Evolutionary conservation across 2,888 invertebrate genomes (phyloP), one percentile per base, ranked within the genome.

Genomic region (Unio pictorum): DNA sequence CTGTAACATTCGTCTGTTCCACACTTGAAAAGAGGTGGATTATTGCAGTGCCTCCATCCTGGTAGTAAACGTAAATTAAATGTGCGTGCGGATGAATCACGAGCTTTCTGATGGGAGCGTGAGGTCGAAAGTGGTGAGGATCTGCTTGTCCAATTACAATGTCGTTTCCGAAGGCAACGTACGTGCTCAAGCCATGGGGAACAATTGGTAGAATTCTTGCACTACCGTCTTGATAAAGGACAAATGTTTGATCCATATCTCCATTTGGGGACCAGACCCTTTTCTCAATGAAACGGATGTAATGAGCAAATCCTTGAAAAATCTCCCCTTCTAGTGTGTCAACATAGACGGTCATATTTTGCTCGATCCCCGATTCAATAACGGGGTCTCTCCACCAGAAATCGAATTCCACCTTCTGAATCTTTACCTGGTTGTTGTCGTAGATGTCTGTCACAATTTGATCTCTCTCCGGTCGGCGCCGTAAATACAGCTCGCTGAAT

Each of bases 141-240:
- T 77, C 68, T 17, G 72, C 68, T 54, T 75, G 77, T 20, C 79
- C 75, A 73, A 78, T 71, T 61, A 81, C 69, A 28, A 76, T 73
- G 57, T 75, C 73, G 64, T 77, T 71, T 59, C 81, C 71, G 69
- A 77, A 74, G n/a, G 81, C 76, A 28, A 77, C 60, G 64, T 73
- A 73, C 55, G 75, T 61, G 55, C 74, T 61, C 15, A 71, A 68
- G 20, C 77, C 79, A 56, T 75, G 75, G 17, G 73, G 66, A 3
- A 72, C 69, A 54, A 67, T 73, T 0, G 76, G 76, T 17, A 77
- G 67, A n/a, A 73, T 72, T 30, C 73, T 64, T 11, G 75, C 69
- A 20, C 69, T 75, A 1, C 79, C 79, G 18, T 75, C 74, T 56
- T 74, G 75, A 64, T 79, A 73, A 55, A 79, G 67, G 11, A 73